Evolutionary conservation across 2,113 vertebrate species (phyloP).

Genomic region (Mustelus asterias): DNA sequence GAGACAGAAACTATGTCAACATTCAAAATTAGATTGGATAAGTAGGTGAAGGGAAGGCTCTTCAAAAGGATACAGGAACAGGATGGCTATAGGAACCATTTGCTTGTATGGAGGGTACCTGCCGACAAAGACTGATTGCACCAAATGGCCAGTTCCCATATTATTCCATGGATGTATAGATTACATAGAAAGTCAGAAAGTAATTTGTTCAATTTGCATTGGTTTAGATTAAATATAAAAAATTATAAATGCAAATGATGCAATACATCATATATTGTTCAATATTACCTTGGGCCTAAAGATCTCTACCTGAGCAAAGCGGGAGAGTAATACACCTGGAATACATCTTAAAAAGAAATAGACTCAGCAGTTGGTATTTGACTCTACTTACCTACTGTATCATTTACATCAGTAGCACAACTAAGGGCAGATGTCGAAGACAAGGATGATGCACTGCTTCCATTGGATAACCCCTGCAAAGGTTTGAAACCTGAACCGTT

Average conservation of each 20-base stretch:
- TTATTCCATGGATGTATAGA: neutral
- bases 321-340: neutral
- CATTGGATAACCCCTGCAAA: constrained; percentile 69
- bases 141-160: neutral
- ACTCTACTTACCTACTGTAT: constrained; percentile 62
- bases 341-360: neutral
- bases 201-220: neutral
- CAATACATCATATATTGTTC: neutral
- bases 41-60: neutral
- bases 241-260: neutral
- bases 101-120: neutral
- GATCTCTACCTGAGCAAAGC: neutral
- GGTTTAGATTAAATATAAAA: neutral
- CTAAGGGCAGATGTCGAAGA: constrained; percentile 54
- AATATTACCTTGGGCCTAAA: neutral
- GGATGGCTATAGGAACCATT: neutral
- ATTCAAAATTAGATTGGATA: neutral
- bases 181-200: neutral
- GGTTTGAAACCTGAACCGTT: constrained; percentile 63
- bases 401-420: constrained; percentile 44
- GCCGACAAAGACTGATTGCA: neutral
- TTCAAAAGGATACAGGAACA: neutral
- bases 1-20: neutral
- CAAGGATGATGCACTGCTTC: constrained; percentile 52
- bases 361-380: neutral